These are phyloP conservation scores for Macrotis lagotis DNA, from an alignment of 2,113 vertebrate species.

Conservation along the genomic window DNA sequence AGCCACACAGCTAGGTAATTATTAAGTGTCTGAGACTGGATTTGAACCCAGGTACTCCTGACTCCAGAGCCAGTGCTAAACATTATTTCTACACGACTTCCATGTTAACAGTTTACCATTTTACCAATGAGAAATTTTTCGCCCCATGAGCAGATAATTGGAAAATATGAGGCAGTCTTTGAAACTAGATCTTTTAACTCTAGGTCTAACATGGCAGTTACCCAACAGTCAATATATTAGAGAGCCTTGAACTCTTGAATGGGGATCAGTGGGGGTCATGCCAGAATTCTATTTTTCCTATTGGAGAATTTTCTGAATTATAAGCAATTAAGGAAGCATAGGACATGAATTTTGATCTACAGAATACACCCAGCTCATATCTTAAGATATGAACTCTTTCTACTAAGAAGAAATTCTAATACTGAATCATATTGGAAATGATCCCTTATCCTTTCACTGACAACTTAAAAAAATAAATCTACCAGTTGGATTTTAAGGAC, in stretches of 20 bases:
- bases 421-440: constrained; percentile 13
- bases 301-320: neutral
- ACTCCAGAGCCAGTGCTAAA: no score
- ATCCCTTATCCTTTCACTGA: neutral
- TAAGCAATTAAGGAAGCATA: neutral
- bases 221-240: neutral
- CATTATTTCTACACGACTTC: neutral
- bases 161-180: neutral
- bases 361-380: neutral
- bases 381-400: neutral
- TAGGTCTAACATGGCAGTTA: neutral
- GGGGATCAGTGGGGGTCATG: neutral
- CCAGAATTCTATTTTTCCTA: constrained; percentile 1
- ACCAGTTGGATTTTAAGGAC: constrained; percentile 24
- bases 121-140: neutral
- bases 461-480: neutral
- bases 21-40: no score
- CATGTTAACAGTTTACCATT: neutral
- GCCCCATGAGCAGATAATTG: neutral
- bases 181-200: neutral
- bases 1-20: no score
- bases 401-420: neutral
- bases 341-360: constrained; percentile 14
- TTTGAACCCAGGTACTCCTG: no score
- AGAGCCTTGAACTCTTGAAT: neutral